A percentile compares a stretch with the other conserved stretches of the same genome.
Conservation (phyloP, 2,113 vertebrate genomes). For the Entelurus aequoreus region DNA sequence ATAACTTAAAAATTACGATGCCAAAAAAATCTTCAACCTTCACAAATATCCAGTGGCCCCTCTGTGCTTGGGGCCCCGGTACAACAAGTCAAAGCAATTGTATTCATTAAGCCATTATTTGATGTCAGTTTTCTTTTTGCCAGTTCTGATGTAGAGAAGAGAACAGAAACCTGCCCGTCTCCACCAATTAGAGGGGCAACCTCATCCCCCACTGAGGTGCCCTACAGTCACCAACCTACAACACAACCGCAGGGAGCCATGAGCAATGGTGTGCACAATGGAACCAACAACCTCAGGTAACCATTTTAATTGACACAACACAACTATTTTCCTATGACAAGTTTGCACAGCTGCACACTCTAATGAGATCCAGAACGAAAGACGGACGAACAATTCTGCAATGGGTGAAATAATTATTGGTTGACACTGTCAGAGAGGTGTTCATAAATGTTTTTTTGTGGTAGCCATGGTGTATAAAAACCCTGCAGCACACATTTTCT, state of each 20-base stretch:
- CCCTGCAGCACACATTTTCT: too few relatives aligned
- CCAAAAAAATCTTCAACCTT: too few relatives aligned
- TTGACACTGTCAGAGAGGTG: neutral
- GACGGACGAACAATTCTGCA: neutral
- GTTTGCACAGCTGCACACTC: neutral
- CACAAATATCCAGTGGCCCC: too few relatives aligned
- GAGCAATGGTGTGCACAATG: slow-evolving; percentile 79
- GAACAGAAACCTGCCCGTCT: slow-evolving; percentile 81
- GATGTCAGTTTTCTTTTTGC: slow-evolving; percentile 34
- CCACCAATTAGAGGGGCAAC: slow-evolving; percentile 82
- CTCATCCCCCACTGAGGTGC: slow-evolving; percentile 80
- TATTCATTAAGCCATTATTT: slow-evolving; percentile 23
- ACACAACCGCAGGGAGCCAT: slow-evolving; percentile 79
- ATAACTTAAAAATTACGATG: too few relatives aligned
- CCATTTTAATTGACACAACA: neutral
- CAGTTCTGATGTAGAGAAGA: slow-evolving; percentile 82
- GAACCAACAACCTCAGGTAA: slow-evolving; percentile 79
- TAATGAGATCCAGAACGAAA: neutral
- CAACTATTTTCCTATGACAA: neutral
- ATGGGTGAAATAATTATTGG: neutral
- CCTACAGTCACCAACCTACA: slow-evolving; percentile 81
- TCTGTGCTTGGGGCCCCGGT: too few relatives aligned
- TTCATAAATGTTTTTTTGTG: too few relatives aligned
- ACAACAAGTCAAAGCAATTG: too few relatives aligned
- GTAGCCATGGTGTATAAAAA: too few relatives aligned